phyloP scores from a whole-genome alignment of 1,140 invertebrate species.

The Drosophila teissieri region DNA sequence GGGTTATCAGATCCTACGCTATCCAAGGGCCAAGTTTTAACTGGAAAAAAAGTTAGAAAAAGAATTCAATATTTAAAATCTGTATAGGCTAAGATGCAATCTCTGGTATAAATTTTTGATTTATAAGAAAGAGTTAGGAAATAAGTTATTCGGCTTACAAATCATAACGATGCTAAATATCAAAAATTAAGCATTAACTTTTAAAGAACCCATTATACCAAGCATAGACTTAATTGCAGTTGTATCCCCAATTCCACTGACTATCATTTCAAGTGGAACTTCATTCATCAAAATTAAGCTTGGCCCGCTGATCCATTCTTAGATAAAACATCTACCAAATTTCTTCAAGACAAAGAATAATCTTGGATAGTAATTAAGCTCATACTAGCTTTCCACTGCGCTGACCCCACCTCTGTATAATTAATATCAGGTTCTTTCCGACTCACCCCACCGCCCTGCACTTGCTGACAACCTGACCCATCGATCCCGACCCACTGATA shows the following conservation, averaged over 20 bases:
- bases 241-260: background rate
- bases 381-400: slow-evolving; percentile 47
- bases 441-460: slow-evolving; percentile 19
- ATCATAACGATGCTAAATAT: no score
- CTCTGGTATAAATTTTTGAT: no score
- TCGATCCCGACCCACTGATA: slow-evolving; percentile 37
- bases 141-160: no score
- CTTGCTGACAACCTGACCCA: slow-evolving; percentile 58
- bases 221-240: background rate
- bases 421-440: slow-evolving; percentile 23
- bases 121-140: no score
- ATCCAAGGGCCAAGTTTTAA: slow-evolving; percentile 13
- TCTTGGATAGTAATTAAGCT: slow-evolving; percentile 23
- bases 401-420: slow-evolving; percentile 23
- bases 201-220: background rate
- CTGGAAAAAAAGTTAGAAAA: background rate
- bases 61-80: background rate
- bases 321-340: slow-evolving; percentile 7
- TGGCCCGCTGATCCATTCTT: slow-evolving; percentile 2
- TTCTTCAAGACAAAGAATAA: background rate
- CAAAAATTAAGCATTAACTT: background rate
- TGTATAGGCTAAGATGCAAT: rapidly evolving
- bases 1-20: slow-evolving; percentile 11
- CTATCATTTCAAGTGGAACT: background rate
- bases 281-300: slow-evolving; percentile 23